Percentiles rank a stretch among this genome's conserved stretches.
These are phyloP conservation scores for Metacarcinus magister DNA, from an alignment of 2,888 invertebrate genomes.

Conservation along the genomic window DNA sequence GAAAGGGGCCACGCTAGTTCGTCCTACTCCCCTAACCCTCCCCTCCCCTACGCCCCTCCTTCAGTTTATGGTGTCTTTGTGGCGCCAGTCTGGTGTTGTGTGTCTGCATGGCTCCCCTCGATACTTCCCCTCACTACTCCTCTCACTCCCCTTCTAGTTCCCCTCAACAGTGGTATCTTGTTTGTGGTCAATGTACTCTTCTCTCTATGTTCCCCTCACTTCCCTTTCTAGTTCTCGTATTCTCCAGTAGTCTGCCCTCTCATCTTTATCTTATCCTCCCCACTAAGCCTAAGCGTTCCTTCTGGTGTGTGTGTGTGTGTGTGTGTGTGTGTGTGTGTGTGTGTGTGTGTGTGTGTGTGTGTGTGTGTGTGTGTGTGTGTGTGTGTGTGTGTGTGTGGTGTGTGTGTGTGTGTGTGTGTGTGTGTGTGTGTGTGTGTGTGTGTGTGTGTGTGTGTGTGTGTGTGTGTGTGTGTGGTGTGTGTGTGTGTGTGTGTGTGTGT, in stretches of 20 bases:
- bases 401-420: no score
- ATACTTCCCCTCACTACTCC: not conserved
- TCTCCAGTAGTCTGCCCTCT: not conserved
- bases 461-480: no score
- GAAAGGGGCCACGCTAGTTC: not conserved
- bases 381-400: no score
- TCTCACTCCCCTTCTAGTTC: not conserved
- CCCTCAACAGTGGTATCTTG: not conserved
- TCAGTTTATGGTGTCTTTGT: slow-evolving; percentile 43
- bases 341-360: not conserved
- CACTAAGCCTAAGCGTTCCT: not conserved
- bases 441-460: not conserved
- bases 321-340: not conserved
- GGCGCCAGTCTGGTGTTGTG: slow-evolving; percentile 55
- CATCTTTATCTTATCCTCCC: not conserved
- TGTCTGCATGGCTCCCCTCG: not conserved
- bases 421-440: not conserved
- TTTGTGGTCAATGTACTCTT: no score
- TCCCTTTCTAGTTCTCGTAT: not conserved
- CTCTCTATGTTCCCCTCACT: not conserved
- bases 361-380: not conserved
- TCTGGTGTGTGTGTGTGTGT: not conserved
- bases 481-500: no score
- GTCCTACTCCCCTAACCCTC: not conserved
- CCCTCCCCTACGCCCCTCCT: not conserved